A percentile compares a stretch with the other conserved stretches of the same genome.
Conservation (phyloP, 2,113 vertebrate genomes). For the Melanerpes aurifrons region DNA sequence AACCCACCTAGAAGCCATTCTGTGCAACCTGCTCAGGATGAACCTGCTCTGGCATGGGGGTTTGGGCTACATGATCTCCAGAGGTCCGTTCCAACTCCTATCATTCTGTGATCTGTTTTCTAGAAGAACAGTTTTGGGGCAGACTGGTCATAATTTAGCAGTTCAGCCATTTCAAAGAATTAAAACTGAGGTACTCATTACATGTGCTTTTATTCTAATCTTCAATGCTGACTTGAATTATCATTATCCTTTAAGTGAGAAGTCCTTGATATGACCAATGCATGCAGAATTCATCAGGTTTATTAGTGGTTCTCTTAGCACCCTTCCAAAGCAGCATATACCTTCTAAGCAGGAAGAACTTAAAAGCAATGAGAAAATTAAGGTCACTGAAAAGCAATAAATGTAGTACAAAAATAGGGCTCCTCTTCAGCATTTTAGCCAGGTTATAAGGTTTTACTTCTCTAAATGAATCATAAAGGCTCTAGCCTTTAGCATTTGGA, state of each 20-base stretch:
- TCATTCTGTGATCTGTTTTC: background rate
- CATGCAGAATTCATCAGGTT: conserved; percentile 70
- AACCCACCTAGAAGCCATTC: too few species aligned
- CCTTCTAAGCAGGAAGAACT: conserved; percentile 24
- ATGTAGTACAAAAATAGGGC: conserved; percentile 39
- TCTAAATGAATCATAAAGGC: conserved; percentile 64
- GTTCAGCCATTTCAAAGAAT: conserved; percentile 47
- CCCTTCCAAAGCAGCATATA: conserved; percentile 42
- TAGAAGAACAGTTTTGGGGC: background rate
- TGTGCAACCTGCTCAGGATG: too few species aligned
- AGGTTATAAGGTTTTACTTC: conserved; percentile 54
- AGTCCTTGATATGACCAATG: conserved; percentile 52
- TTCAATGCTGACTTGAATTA: conserved; percentile 65
- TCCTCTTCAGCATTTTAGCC: conserved; percentile 14
- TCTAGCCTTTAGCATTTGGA: background rate
- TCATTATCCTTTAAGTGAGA: conserved; percentile 69
- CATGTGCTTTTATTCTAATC: conserved; percentile 63
- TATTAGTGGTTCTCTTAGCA: conserved; percentile 56
- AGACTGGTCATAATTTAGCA: conserved; percentile 42
- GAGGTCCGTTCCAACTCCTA: too few species aligned
- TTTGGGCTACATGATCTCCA: too few species aligned
- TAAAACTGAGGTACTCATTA: conserved; percentile 33
- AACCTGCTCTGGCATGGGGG: too few species aligned
- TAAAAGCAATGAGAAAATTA: conserved; percentile 58
- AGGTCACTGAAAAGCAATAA: conserved; percentile 14